Evolutionary conservation across 2,113 vertebrate genomes (phyloP).

Genomic region (Nannobrachium achirus): DNA sequence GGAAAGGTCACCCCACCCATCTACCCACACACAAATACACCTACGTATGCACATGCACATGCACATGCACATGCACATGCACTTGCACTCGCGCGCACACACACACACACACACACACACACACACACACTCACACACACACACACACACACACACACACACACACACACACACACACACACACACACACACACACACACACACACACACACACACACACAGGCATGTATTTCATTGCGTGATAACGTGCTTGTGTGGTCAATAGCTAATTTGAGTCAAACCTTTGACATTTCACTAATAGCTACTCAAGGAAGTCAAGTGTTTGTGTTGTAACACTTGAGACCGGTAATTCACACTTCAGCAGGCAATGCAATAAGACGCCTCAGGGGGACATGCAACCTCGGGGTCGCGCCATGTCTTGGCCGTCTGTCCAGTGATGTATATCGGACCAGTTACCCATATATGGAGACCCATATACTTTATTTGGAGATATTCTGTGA

Average conservation of each 20-base stretch:
- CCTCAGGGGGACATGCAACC: too few species aligned
- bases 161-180: conserved; percentile 21
- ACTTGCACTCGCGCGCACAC: conserved; percentile 13
- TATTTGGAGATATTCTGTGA: too few species aligned
- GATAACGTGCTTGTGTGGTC: conserved; percentile 41
- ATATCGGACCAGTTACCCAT: too few species aligned
- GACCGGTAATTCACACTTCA: background rate
- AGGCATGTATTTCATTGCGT: conserved; percentile 29
- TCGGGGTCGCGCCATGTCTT: too few species aligned
- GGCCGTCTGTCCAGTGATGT: too few species aligned
- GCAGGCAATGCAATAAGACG: too few species aligned
- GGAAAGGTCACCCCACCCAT: background rate
- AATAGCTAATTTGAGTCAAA: conserved; percentile 27
- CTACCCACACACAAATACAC: conserved; percentile 31
- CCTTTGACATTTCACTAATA: conserved; percentile 68
- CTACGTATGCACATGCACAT: conserved; percentile 9
- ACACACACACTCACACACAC: conserved; percentile 31
- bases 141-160: conserved; percentile 18
- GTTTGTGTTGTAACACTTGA: background rate
- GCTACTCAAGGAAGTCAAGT: conserved; percentile 54
- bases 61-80: conserved; percentile 12
- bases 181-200: conserved; percentile 22
- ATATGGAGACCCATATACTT: too few species aligned
- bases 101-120: too few species aligned
- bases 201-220: conserved; percentile 7